Conservation (phyloP, 2,113 vertebrate species). For the Bettongia penicillata region DNA sequence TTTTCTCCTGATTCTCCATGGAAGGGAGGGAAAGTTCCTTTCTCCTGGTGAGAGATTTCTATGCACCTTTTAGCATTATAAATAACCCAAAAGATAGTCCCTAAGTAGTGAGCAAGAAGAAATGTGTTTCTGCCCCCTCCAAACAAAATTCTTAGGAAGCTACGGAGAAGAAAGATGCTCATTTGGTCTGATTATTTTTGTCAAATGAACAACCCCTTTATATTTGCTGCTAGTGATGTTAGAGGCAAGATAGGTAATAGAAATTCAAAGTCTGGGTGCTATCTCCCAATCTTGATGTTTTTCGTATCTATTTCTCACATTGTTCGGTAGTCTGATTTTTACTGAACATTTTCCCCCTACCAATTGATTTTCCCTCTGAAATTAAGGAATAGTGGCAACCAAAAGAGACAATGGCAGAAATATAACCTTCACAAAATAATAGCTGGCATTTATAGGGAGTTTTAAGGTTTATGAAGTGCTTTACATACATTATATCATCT, state of each 20-base stretch:
- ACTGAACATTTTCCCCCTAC: neutral
- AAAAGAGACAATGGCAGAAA: neutral
- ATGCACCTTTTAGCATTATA: neutral
- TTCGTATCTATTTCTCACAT: neutral
- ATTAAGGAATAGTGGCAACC: neutral
- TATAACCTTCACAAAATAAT: neutral
- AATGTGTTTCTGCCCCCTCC: neutral
- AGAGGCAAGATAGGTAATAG: neutral
- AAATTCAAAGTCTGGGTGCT: neutral
- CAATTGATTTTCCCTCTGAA: neutral
- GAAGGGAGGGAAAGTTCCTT: neutral
- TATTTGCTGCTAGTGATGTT: neutral
- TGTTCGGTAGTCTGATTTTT: neutral
- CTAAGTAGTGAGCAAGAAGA: neutral
- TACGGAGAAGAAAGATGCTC: neutral
- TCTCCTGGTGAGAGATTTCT: neutral
- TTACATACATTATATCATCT: neutral
- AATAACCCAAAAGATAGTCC: neutral
- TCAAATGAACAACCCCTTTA: constrained; percentile 18
- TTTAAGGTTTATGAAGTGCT: neutral
- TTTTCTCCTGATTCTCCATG: neutral
- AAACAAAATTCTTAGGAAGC: neutral
- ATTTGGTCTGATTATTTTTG: neutral
- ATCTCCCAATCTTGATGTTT: neutral
- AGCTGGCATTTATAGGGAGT: neutral